Percentiles rank a stretch among this genome's conserved stretches.
These are phyloP conservation scores for Decapterus maruadsi DNA, from an alignment of 2,797 vertebrate genomes.

Conservation along the genomic window DNA sequence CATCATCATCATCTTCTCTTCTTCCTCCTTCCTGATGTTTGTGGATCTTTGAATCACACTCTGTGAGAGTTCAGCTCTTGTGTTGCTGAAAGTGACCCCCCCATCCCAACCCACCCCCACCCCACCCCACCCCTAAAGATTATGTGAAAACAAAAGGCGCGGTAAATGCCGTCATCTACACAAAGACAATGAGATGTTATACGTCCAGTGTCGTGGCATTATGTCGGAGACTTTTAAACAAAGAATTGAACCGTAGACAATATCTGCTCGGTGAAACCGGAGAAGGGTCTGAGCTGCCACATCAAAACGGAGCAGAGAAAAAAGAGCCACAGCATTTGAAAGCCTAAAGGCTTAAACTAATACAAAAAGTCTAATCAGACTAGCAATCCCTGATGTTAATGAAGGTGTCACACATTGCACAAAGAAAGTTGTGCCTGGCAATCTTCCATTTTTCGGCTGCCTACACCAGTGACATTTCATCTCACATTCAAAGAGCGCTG, in stretches of 20 bases:
- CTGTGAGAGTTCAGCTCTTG: slow-evolving; percentile 41
- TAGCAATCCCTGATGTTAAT: slow-evolving; percentile 99
- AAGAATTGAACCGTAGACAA: slow-evolving; percentile 74
- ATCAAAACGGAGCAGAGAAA: slow-evolving; percentile 72
- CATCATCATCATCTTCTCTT: slow-evolving; percentile 1
- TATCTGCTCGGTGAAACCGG: slow-evolving; percentile 72
- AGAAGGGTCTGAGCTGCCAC: slow-evolving; percentile 77
- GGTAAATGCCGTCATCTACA: slow-evolving; percentile 73
- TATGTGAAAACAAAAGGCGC: slow-evolving; percentile 71
- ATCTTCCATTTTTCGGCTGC: slow-evolving; percentile 99
- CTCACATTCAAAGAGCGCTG: slow-evolving; percentile 99
- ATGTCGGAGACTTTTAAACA: slow-evolving; percentile 67
- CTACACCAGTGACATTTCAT: slow-evolving; percentile 99
- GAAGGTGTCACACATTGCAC: slow-evolving; percentile 99
- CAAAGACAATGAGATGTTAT: slow-evolving; percentile 75
- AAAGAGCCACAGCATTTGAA: slow-evolving; percentile 82
- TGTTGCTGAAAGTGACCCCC: slow-evolving; percentile 64
- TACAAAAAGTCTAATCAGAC: slow-evolving; percentile 99
- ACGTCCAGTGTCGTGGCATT: slow-evolving; percentile 68
- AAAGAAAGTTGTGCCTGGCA: slow-evolving; percentile 99
- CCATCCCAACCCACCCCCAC: too few species aligned
- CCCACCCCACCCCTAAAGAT: slow-evolving; percentile 34
- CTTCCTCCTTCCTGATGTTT: slow-evolving; percentile 14
- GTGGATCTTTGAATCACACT: neutral
- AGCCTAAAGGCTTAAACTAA: slow-evolving; percentile 95